These are phyloP conservation scores for Cisticola juncidis DNA, from an alignment of 2,113 vertebrate genomes.

Conservation along the genomic window DNA sequence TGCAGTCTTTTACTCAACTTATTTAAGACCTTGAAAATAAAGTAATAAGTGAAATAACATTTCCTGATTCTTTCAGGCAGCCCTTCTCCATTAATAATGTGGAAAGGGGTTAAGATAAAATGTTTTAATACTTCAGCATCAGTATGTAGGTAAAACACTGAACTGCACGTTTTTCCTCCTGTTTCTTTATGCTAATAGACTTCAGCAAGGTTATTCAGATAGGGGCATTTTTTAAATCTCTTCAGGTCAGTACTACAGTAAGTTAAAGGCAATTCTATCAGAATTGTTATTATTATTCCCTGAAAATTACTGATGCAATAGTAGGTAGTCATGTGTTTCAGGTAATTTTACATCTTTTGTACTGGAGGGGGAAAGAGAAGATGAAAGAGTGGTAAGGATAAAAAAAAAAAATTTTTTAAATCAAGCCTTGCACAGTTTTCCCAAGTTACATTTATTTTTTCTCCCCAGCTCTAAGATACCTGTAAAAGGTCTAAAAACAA, in stretches of 20 bases:
- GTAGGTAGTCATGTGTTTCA: background rate
- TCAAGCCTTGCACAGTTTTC: background rate
- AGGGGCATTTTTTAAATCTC: background rate
- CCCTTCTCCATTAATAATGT: background rate
- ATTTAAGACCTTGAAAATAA: background rate
- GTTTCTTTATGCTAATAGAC: background rate
- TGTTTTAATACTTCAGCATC: background rate
- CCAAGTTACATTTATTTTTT: background rate
- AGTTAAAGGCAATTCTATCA: background rate
- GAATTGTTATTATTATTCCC: background rate
- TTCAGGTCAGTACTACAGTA: background rate
- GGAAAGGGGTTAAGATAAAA: background rate
- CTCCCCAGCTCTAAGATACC: background rate
- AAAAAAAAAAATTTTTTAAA: too few relatives aligned
- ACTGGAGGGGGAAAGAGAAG: background rate
- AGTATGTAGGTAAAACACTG: background rate
- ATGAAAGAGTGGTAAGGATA: background rate
- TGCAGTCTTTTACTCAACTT: background rate
- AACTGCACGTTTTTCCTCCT: background rate
- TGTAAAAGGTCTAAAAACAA: background rate
- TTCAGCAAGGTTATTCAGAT: background rate
- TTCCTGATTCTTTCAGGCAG: background rate
- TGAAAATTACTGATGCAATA: background rate
- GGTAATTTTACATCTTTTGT: background rate
- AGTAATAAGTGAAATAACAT: background rate